Evolutionary conservation across 2,113 vertebrate genomes (phyloP), one percentile per base, ranked within the genome.

Genomic region (Catharus minimus): DNA sequence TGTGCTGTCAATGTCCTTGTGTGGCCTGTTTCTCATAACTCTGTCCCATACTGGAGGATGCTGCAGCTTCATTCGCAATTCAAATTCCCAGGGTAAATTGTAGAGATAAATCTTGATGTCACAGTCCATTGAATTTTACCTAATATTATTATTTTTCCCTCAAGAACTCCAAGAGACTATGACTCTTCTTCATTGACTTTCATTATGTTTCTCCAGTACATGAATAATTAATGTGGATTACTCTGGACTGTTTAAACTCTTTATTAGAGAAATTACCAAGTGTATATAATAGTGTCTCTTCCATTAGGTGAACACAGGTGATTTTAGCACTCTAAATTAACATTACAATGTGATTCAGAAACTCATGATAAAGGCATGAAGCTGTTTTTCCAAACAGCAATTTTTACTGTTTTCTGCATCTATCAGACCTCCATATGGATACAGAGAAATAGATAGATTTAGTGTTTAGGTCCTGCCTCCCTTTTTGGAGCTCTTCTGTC

Each of bases 61-160:
- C 53, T 72, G 65, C n/a, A n/a, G 65, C 53, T 93, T 86, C 23
- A 78, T 93, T 96, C 0, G 4, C 76, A 91, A 86, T 86, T 95
- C 61, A 81, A 0, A 93, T 78, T 93, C 55, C 62, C 50, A 66
- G 66, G 24, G 39, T 65, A 91, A 92, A 72, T 71, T 64, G 53
- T 49, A 72, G 8, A 88, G 76, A 88, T 91, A 95, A 93, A 95
- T 95, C 84, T 88, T 39, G 24, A 33, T 92, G 83, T 41, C 55
- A 81, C 24, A 78, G 46, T 78, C 68, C 69, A 66, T 69, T 88
- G 83, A 65, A 62, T 88, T 93, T 88, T 88, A 83, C 66, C 62
- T 73, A 88, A 81, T 91, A 92, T 78, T 92, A 75, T 61, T 93
- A 64, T 88, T 90, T 90, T 90, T 73, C 58, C 58, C 86, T 84